A percentile compares a stretch with the other conserved stretches of the same genome.
phyloP scores from a whole-genome alignment of 2,888 invertebrate species.

The Nudaria mundana region DNA sequence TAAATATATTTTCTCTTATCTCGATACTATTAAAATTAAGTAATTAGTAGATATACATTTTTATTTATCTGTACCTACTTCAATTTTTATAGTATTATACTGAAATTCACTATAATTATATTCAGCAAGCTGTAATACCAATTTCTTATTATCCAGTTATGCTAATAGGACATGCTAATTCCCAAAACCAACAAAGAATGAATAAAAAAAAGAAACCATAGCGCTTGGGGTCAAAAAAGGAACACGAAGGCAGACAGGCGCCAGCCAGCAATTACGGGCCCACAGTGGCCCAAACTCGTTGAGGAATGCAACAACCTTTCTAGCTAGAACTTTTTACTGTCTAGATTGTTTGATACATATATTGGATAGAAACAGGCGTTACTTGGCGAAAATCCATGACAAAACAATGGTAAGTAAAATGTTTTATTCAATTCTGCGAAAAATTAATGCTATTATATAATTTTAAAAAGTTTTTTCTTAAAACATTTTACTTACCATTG shows the following conservation, averaged over 20 bases:
- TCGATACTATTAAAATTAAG: neutral
- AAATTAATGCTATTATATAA: no score
- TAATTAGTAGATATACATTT: no score
- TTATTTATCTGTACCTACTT: no score
- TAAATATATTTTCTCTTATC: no score
- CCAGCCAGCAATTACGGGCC: conserved; percentile 71
- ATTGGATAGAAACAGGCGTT: no score
- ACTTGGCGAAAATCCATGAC: no score
- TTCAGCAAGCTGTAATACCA: conserved; percentile 64
- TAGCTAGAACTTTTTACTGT: conserved; percentile 50
- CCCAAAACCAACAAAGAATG: conserved; percentile 77
- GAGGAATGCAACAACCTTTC: conserved; percentile 44
- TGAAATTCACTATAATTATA: no score
- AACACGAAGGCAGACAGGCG: conserved; percentile 71
- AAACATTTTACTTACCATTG: no score
- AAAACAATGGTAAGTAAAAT: no score
- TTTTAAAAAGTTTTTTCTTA: no score
- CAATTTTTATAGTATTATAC: no score
- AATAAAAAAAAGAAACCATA: conserved; percentile 47
- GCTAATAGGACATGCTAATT: conserved; percentile 81
- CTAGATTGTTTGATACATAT: conserved; percentile 50
- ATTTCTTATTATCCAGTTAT: conserved; percentile 76
- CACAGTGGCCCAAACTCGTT: conserved; percentile 43
- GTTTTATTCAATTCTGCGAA: no score
- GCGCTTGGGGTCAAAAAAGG: conserved; percentile 57